Evolutionary conservation across 2,113 vertebrate genomes (phyloP).

Genomic region (Callopanchax toddi): DNA sequence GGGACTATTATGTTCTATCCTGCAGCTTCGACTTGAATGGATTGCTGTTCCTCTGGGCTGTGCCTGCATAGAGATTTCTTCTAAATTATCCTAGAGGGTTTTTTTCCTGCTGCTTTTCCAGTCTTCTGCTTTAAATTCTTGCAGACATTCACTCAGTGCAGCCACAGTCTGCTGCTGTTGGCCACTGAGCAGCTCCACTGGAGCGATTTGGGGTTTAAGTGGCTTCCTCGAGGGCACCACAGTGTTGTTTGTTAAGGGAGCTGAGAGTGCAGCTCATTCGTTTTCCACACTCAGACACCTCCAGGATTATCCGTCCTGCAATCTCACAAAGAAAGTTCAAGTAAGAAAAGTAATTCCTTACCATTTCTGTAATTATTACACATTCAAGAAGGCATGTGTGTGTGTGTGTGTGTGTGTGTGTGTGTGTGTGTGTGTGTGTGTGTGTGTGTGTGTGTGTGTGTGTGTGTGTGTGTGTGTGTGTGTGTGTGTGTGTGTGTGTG

Average conservation of each 20-base stretch:
- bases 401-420: neutral
- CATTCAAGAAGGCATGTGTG: slow-evolving; percentile 9
- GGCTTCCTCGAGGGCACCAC: slow-evolving; percentile 61
- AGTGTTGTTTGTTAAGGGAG: slow-evolving; percentile 46
- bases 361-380: slow-evolving; percentile 34
- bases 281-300: slow-evolving; percentile 48
- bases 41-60: slow-evolving; percentile 38
- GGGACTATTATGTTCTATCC: slow-evolving; percentile 47
- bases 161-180: slow-evolving; percentile 59
- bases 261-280: slow-evolving; percentile 47
- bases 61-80: slow-evolving; percentile 48
- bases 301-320: slow-evolving; percentile 43
- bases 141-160: slow-evolving; percentile 45
- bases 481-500: slow-evolving; percentile 4
- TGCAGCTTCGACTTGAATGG: slow-evolving; percentile 43
- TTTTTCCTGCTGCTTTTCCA: slow-evolving; percentile 36
- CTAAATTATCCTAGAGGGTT: slow-evolving; percentile 18
- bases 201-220: slow-evolving; percentile 62
- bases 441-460: slow-evolving; percentile 1
- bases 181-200: slow-evolving; percentile 64
- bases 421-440: slow-evolving; percentile 8
- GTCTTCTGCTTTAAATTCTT: slow-evolving; percentile 48
- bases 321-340: slow-evolving; percentile 35
- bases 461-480: slow-evolving; percentile 3
- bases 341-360: slow-evolving; percentile 38